Percentiles rank a stretch among this genome's conserved stretches.
phyloP scores from a whole-genome alignment of 2,113 vertebrate species.

The Dipodomys spectabilis region DNA sequence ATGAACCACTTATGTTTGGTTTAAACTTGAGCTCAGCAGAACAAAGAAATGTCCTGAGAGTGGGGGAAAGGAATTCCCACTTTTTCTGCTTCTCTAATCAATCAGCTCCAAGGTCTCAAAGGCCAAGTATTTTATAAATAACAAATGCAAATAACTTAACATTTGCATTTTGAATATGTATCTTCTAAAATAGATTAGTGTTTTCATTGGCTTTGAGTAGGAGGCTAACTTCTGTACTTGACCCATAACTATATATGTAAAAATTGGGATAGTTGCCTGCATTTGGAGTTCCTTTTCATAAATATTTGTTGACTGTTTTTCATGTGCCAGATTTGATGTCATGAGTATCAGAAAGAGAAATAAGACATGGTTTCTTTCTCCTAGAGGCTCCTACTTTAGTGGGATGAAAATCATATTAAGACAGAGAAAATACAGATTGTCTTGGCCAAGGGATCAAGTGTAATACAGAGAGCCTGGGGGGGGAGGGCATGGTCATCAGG shows the following conservation, averaged over 20 bases:
- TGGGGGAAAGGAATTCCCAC: constrained; percentile 28
- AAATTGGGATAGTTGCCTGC: constrained; percentile 1
- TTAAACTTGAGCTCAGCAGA: constrained; percentile 40
- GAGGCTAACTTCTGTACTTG: constrained; percentile 45
- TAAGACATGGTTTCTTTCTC: constrained; percentile 11
- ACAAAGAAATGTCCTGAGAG: constrained; percentile 36
- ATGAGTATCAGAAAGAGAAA: constrained; percentile 6
- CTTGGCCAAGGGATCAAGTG: neutral
- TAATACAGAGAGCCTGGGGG: neutral
- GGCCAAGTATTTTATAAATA: constrained; percentile 50
- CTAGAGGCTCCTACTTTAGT: neutral
- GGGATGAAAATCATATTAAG: neutral
- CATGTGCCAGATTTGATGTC: constrained; percentile 40
- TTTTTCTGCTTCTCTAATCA: constrained; percentile 44
- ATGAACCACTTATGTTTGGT: constrained; percentile 8
- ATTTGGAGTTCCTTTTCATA: constrained; percentile 39
- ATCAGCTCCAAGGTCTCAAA: neutral
- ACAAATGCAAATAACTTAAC: constrained; percentile 25
- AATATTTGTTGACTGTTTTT: constrained; percentile 41
- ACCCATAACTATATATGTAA: neutral
- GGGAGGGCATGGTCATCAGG: neutral
- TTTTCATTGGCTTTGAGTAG: constrained; percentile 56
- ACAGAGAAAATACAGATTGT: neutral
- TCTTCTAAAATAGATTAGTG: constrained; percentile 1
- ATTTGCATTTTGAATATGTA: constrained; percentile 12